Evolutionary conservation across 2,113 vertebrate genomes (phyloP).

Genomic region (Triplophysa dalaica): DNA sequence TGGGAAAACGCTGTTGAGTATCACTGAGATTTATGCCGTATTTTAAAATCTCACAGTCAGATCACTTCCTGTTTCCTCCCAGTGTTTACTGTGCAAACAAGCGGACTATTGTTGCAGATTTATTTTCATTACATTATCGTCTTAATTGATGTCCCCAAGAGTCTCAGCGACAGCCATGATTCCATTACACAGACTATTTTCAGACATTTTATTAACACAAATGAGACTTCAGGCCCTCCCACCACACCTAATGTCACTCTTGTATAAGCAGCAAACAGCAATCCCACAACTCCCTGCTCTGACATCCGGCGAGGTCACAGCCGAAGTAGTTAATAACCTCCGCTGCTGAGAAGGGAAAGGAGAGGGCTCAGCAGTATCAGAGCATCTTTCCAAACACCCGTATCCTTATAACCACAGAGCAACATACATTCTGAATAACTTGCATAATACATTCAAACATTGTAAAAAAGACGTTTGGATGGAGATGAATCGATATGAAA

Average conservation of each 20-base stretch:
- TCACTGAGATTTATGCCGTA: conserved; percentile 63
- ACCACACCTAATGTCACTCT: conserved; percentile 33
- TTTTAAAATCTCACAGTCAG: conserved; percentile 56
- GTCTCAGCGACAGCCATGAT: conserved; percentile 61
- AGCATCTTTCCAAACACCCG: conserved; percentile 52
- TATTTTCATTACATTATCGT: conserved; percentile 75
- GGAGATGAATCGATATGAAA: not conserved
- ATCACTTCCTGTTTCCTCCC: conserved; percentile 72
- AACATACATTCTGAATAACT: too few relatives aligned
- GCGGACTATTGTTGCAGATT: conserved; percentile 63
- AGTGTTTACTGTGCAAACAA: conserved; percentile 64
- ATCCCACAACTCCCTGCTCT: conserved; percentile 42
- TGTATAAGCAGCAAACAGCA: conserved; percentile 28
- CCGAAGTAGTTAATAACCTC: conserved; percentile 54
- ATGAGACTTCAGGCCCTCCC: conserved; percentile 61
- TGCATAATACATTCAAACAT: too few relatives aligned
- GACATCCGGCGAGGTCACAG: not conserved
- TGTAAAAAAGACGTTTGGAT: not conserved
- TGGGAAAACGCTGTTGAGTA: conserved; percentile 39
- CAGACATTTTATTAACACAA: conserved; percentile 73
- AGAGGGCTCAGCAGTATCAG: conserved; percentile 17
- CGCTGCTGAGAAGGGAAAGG: conserved; percentile 29
- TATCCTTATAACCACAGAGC: too few relatives aligned
- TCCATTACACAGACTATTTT: conserved; percentile 74
- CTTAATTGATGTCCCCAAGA: conserved; percentile 67